phyloP scores from a whole-genome alignment of 2,797 vertebrate species.

The Manis crassicaudata region DNA sequence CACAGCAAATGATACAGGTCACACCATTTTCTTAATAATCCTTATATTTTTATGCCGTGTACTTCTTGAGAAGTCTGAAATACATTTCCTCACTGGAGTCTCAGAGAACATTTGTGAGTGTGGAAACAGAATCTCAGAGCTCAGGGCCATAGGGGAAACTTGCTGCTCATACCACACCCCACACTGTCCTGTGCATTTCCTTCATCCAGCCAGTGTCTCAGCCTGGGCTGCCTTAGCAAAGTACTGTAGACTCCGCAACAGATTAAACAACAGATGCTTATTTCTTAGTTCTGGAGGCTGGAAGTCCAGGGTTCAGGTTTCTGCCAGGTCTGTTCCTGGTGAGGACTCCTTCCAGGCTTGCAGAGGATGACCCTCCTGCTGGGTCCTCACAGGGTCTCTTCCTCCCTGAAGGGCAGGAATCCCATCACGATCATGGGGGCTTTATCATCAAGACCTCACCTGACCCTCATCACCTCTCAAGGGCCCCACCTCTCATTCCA shows the following conservation, averaged over 20 bases:
- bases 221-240: neutral
- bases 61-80: neutral
- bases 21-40: neutral
- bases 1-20: neutral
- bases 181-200: neutral
- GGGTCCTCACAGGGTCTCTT: neutral
- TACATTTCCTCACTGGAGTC: neutral
- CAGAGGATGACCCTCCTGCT: neutral
- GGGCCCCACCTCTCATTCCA: neutral
- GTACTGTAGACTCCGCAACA: neutral
- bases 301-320: neutral
- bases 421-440: rapidly evolving
- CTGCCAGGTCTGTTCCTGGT: neutral
- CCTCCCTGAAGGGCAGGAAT: neutral
- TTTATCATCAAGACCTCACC: neutral
- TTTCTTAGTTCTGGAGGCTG: neutral
- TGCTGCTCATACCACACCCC: neutral
- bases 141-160: neutral
- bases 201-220: neutral
- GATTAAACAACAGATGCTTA: neutral
- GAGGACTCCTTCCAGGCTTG: too few relatives aligned
- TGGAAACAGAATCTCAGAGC: neutral
- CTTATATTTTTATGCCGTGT: neutral
- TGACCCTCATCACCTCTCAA: neutral
- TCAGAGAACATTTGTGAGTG: neutral